Base-by-base conservation (phyloP, 2,888 invertebrate genomes). In the Camptogramma bilineatum region DNA sequence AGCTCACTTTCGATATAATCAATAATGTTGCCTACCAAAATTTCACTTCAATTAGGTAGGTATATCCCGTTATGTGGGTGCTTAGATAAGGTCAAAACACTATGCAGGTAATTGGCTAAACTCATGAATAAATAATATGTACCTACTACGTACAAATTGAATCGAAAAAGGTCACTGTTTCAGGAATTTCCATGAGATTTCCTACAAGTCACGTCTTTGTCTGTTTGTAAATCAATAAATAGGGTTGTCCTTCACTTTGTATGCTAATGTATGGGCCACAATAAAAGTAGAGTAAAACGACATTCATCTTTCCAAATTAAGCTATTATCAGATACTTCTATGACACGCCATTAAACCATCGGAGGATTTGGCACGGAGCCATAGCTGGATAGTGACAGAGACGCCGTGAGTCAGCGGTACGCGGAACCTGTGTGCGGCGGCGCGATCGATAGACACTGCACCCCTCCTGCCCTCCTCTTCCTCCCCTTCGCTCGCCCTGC, bases 391-490 rank as follows among this genome's bases (percentile, higher is more conserved):
- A 80, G 83, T 82, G 85, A 85, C 82, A 83, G 82, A 78, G 77
- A 77, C 78, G 82, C 83, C 78, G 87, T 88, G 90, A 89, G 85
- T 89, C 89, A 88, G 86, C 88, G 80, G 76, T 80, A 81, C 82
- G 77, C 79, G 82, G 82, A 82, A 82, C 82, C 85, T 79, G 83
- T 78, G 85, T 82, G 88, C 87, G 88, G 78, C 87, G 84, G 86
- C 87, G 86, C 90, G 91, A 91, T 92, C 91, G 87, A 91, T 92
- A 91, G 84, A 85, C 80, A 82, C 84, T 86, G 84, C 85, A 86
- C 87, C 86, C 85, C 81, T 66, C 78, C 73, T 72, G 71, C 70
- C 73, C 74, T 61, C 61, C 70, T 73, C 75, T 47, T 50, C 46
- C 68, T 74, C 76, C 75, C 74, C 70, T 78, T 75, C 65, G 68